Evolutionary conservation across 92 coral and sea anemone species (phyloP), one percentile per base, ranked within the genome.

Genomic region (Desmophyllum pertusum): DNA sequence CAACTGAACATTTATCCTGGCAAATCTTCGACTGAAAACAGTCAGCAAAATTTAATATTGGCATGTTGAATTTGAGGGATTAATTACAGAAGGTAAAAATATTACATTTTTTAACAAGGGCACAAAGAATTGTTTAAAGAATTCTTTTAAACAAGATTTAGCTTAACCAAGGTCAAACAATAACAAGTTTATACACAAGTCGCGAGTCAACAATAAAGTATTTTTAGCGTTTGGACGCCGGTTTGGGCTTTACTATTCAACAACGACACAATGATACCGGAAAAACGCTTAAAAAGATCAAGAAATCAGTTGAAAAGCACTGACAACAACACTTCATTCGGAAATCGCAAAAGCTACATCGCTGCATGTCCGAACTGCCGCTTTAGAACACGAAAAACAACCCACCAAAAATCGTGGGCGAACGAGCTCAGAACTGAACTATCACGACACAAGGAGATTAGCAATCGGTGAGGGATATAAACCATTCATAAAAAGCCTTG

Each of bases 201-300:
- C 51, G 18, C 31, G 55, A 48, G 37, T 35, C 13, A 38, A 51
- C 76, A 51, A 67, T 33, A 80, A 67, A 17, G 33, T 45, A 48
- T 80, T 36, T 18, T 35, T 48, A 50, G 76, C 23, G 52, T 64
- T 43, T 50, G 46, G 42, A 48, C 14, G n/a, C n/a, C n/a, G n/a
- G 65, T 67, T 80, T 80, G 76, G 84, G 33, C 73, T 70, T 37
- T 42, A 29, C 76, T 59, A 80, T 80, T 80, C 84, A 80, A 36
- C 68, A 36, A 21, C 65, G 31, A 66, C n/a, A 80, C 76, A 70
- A 69, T 25, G 67, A 80, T 66, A 80, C 84, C 84, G 84, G 84
- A 80, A 80, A n/a, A 80, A 59, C 27, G 38, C 76, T 25, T 68
- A 51, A 80, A 80, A 33, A 66, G 76, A 80, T 68, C 46, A 80